phyloP scores from a whole-genome alignment of 1,140 invertebrate species.

The Oryctes rhinoceros region DNA sequence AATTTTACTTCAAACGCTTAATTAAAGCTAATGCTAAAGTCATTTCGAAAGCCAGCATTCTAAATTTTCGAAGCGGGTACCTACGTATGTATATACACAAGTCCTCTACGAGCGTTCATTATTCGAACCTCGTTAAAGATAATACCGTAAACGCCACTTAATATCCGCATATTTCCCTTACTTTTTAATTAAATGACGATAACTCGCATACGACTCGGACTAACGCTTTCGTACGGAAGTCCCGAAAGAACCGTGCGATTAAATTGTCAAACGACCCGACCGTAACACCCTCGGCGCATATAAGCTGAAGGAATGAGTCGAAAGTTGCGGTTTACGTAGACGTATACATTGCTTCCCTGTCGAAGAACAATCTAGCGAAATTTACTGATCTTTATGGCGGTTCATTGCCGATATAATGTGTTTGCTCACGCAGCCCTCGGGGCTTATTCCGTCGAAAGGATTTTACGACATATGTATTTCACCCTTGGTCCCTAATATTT shows the following conservation, averaged over 20 bases:
- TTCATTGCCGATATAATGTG: not conserved
- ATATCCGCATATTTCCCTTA: not conserved
- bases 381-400: slow-evolving; percentile 11
- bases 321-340: not conserved
- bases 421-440: not conserved
- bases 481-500: not conserved
- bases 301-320: not conserved
- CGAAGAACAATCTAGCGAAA: slow-evolving; percentile 9
- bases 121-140: not conserved
- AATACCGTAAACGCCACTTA: not conserved
- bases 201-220: not conserved
- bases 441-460: not conserved
- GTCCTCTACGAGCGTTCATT: too few species aligned
- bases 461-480: slow-evolving; percentile 13
- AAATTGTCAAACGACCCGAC: not conserved
- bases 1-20: too few species aligned
- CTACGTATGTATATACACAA: too few species aligned
- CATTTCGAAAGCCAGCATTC: too few species aligned
- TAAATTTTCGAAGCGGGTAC: too few species aligned
- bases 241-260: not conserved
- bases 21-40: too few species aligned
- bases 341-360: not conserved
- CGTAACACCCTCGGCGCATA: not conserved
- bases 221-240: not conserved
- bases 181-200: not conserved